Evolutionary conservation across 2,888 invertebrate species (phyloP), one percentile per base, ranked within the genome.

Genomic region (Julus scanicus): DNA sequence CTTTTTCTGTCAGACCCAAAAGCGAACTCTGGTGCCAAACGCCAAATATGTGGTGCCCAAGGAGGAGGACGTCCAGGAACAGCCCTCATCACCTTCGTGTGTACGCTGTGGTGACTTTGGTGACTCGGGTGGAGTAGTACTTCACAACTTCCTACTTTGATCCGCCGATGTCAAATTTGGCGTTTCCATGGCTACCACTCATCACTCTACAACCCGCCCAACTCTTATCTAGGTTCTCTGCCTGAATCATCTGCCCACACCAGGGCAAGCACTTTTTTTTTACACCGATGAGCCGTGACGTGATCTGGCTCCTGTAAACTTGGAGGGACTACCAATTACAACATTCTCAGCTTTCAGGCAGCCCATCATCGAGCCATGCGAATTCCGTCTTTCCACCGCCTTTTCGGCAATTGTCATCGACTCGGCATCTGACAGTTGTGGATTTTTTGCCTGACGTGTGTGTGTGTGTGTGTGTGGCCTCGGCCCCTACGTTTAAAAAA

Each of bases 151-250:
- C 48, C 49, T 6, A 48, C 49, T 85, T 85, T 85, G 85, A 49
- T 49, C 44, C n/a, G 13, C 44, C 49, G 44, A 17, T 49, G 85
- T 85, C 85, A 85, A 49, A 49, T 85, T 80, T 39, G 85, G 85
- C 49, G 85, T 85, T 85, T 40, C 85, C 85, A 85, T 85, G 85
- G 48, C 85, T 48, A 49, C 85, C 85, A 85, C 85, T 29, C 85
- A 85, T 85, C 85, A 85, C 29, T 85, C 29, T 17, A 20, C 85
- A 44, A 29, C 85, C 85, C 85, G 40, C 85, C 85, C 44, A 85
- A 40, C 85, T 44, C 29, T 44, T 39, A 84, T 84, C 84, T 71
- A 29, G 71, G 71, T 29, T 80, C 80, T 53, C 13, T 3, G 53
- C 13, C 53, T 80, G 80, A 80, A 80, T 80, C 80, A 80, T 80